A percentile compares a stretch with the other conserved stretches of the same genome.
These are phyloP conservation scores for Danio albolineatus DNA, from an alignment of 2,797 vertebrate genomes.

Conservation along the genomic window DNA sequence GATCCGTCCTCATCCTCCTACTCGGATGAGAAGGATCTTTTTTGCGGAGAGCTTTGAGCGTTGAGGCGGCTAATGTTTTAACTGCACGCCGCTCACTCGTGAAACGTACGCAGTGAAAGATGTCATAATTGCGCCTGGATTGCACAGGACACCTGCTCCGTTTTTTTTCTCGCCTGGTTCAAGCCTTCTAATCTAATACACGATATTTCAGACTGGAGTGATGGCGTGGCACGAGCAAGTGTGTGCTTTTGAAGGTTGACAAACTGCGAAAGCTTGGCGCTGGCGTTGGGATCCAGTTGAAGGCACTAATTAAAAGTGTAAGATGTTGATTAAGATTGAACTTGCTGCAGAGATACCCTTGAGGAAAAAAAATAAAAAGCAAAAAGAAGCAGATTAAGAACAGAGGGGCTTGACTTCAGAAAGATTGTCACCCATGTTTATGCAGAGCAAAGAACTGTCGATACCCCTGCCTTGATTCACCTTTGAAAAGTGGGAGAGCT, in stretches of 20 bases:
- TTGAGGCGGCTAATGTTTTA: constrained; percentile 52
- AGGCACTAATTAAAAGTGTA: constrained; percentile 40
- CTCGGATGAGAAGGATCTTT: neutral
- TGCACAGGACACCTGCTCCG: constrained; percentile 30
- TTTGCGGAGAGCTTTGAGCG: neutral
- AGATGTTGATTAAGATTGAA: constrained; percentile 48
- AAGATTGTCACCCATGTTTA: constrained; percentile 27
- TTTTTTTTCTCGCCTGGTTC: neutral
- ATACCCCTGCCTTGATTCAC: constrained; percentile 49
- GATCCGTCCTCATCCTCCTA: constrained; percentile 29
- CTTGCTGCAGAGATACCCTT: constrained; percentile 20
- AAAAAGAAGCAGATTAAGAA: constrained; percentile 37
- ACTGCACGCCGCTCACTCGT: constrained; percentile 26
- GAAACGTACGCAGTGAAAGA: constrained; percentile 20
- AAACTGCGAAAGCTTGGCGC: constrained; percentile 9
- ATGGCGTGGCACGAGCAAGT: neutral
- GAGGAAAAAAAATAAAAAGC: constrained; percentile 25
- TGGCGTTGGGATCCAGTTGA: neutral
- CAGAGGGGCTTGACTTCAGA: constrained; percentile 35
- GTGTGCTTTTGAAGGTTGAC: constrained; percentile 5
- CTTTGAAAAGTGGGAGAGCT: constrained; percentile 41
- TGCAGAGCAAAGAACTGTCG: constrained; percentile 21
- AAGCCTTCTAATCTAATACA: constrained; percentile 3
- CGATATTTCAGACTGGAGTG: neutral
- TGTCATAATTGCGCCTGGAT: constrained; percentile 43